Percentiles rank a stretch among this genome's conserved stretches.
phyloP scores from a whole-genome alignment of 2,113 vertebrate species.

The Columba livia region DNA sequence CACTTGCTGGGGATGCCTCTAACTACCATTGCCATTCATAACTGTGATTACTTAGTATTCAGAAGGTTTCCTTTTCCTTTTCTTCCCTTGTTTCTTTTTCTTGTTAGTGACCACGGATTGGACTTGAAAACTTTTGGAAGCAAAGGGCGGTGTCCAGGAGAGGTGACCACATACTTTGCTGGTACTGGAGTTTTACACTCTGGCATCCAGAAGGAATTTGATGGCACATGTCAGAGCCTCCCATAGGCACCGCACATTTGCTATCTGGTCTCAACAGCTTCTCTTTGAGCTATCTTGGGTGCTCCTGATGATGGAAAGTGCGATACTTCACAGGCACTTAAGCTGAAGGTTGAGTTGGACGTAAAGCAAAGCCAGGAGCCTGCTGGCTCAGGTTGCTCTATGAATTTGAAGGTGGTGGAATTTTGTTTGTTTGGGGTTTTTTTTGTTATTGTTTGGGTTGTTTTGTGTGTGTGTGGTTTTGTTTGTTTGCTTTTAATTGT shows the following conservation, averaged over 20 bases:
- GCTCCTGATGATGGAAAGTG: neutral
- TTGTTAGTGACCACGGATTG: neutral
- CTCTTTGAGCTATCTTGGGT: neutral
- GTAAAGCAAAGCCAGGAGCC: neutral
- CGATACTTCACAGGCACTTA: conserved; percentile 1
- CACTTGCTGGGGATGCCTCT: neutral
- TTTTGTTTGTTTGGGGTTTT: neutral
- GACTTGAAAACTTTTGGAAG: neutral
- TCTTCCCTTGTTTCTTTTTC: neutral
- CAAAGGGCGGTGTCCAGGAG: neutral
- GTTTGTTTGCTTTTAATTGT: neutral
- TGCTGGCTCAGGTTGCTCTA: conserved; percentile 5
- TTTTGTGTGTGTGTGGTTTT: too few species aligned
- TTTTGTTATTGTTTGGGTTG: neutral
- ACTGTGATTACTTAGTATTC: neutral
- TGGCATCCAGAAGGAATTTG: neutral
- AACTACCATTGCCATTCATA: neutral
- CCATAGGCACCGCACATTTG: neutral
- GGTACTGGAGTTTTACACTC: neutral
- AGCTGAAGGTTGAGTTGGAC: neutral
- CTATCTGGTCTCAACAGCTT: neutral
- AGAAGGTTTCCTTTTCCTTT: neutral
- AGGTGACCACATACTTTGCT: neutral
- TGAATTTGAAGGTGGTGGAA: neutral
- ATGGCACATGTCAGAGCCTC: neutral